Conservation (phyloP, 2,888 invertebrate species). For the Agriopis leucophaearia region DNA sequence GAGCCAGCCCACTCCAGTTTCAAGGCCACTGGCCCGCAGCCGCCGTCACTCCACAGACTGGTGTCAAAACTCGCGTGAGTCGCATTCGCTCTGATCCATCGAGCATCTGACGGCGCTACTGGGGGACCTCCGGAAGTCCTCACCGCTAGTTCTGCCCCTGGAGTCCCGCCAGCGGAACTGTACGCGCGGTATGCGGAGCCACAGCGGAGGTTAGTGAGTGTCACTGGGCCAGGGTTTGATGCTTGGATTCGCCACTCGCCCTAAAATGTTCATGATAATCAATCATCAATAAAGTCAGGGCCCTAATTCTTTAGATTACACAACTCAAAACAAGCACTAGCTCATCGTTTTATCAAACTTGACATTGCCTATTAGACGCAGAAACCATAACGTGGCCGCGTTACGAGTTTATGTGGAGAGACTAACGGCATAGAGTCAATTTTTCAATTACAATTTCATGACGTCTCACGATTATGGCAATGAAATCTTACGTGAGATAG, state of each 20-base stretch:
- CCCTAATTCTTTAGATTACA: too few species aligned
- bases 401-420: too few species aligned
- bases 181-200: constrained; percentile 94
- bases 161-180: constrained; percentile 92
- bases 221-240: constrained; percentile 79
- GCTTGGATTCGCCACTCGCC: constrained; percentile 88
- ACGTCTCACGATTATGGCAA: too few species aligned
- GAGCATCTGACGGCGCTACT: constrained; percentile 89
- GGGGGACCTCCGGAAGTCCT: constrained; percentile 92
- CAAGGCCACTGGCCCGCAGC: constrained; percentile 93
- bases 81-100: constrained; percentile 92
- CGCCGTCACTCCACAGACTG: constrained; percentile 93
- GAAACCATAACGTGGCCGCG: too few species aligned
- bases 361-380: too few species aligned
- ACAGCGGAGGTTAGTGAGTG: constrained; percentile 91
- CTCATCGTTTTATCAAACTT: too few species aligned
- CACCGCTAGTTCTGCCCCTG: constrained; percentile 91
- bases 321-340: too few species aligned
- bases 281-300: too few species aligned
- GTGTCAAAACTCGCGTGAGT: constrained; percentile 93
- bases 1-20: constrained; percentile 90
- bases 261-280: constrained; percentile 52
- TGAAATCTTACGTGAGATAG: too few species aligned
- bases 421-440: too few species aligned
- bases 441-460: too few species aligned